A percentile compares a stretch with the other conserved stretches of the same genome.
Evolutionary conservation across 2,888 invertebrate genomes (phyloP).

Genomic region (Gymnocheta viridis): DNA sequence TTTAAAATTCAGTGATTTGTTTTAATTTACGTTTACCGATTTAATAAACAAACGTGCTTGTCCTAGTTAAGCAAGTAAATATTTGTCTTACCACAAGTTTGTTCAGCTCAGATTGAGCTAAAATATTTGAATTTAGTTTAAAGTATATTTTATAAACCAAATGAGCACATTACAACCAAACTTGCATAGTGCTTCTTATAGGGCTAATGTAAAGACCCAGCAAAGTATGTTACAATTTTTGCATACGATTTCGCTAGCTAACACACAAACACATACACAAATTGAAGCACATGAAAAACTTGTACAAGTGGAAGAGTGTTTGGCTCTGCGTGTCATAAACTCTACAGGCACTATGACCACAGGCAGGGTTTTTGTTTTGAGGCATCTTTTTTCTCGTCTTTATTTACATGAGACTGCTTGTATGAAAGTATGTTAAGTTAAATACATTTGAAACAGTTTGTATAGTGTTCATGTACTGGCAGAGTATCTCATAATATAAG

Average conservation of each 20-base stretch:
- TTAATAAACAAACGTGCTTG: neutral
- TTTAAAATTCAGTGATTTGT: no score
- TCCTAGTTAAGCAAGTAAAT: neutral
- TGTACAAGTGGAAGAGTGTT: neutral
- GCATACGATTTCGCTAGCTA: neutral
- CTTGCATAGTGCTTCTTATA: conserved; percentile 20
- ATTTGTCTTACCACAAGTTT: neutral
- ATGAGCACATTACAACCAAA: conserved; percentile 14
- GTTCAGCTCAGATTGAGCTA: conserved; percentile 5
- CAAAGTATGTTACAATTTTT: conserved; percentile 21
- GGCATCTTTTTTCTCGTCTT: neutral
- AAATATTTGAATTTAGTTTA: conserved; percentile 17
- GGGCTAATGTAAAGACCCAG: conserved; percentile 20
- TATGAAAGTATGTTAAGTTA: neutral
- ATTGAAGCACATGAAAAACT: neutral
- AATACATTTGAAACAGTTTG: conserved; percentile 31
- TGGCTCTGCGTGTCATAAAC: conserved; percentile 19
- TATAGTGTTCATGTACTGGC: neutral
- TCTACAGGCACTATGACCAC: conserved; percentile 44
- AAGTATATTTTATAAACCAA: neutral
- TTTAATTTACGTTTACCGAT: neutral
- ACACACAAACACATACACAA: neutral
- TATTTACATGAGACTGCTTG: conserved; percentile 10
- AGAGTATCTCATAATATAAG: conserved; percentile 22
- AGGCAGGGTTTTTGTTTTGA: conserved; percentile 36